phyloP scores from a whole-genome alignment of 2,888 invertebrate species.

The Hydropsyche betteni region DNA sequence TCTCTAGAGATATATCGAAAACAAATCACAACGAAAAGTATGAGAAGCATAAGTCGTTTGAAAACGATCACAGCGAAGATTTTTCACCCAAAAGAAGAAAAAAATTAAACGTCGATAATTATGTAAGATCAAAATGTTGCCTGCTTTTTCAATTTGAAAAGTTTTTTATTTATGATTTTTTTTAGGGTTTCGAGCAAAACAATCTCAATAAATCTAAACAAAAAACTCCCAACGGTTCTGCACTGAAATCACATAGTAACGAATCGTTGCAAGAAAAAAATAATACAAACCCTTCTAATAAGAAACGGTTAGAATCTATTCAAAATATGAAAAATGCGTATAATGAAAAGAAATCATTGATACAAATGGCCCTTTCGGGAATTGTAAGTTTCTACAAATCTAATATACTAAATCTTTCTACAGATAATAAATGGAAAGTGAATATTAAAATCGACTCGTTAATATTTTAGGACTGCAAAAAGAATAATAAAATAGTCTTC shows the following conservation, averaged over 20 bases:
- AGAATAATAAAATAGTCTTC: constrained; percentile 72
- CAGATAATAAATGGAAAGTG: too few relatives aligned
- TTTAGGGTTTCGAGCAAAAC: not conserved
- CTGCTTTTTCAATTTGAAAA: not conserved
- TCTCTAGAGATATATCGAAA: not conserved
- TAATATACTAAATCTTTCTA: not conserved
- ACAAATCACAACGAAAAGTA: not conserved
- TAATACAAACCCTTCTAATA: constrained; percentile 59
- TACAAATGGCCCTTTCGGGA: constrained; percentile 71
- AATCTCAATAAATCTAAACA: too few relatives aligned
- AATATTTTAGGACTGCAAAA: constrained; percentile 62
- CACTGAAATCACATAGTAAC: not conserved
- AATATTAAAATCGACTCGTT: constrained; percentile 35
- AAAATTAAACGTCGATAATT: not conserved
- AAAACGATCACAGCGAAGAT: not conserved
- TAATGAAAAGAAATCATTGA: constrained; percentile 70
- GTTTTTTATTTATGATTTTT: not conserved
- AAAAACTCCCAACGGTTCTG: not conserved
- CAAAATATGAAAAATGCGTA: constrained; percentile 72
- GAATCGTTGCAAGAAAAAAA: not conserved
- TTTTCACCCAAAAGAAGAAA: not conserved
- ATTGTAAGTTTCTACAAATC: constrained; percentile 64
- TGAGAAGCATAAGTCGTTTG: not conserved
- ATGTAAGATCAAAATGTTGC: too few relatives aligned
- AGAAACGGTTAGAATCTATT: constrained; percentile 74